phyloP scores from a whole-genome alignment of 2,113 vertebrate species.

The Pterocles orientalis region DNA sequence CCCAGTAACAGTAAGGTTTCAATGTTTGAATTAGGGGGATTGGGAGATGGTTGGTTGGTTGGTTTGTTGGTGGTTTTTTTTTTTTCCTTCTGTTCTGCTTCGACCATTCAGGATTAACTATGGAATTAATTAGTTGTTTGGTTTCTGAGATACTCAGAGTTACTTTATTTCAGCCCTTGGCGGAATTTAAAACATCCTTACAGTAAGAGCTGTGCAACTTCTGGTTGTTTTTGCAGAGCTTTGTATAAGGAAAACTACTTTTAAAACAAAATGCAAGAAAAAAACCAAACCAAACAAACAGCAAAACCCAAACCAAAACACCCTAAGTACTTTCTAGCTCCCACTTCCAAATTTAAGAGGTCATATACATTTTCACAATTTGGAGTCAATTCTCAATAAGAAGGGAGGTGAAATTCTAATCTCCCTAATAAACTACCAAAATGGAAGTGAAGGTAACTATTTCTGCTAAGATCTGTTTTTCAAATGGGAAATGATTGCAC shows the following conservation, averaged over 20 bases:
- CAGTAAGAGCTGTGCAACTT: not conserved
- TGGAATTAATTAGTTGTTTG: not conserved
- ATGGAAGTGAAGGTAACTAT: not conserved
- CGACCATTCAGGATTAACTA: not conserved
- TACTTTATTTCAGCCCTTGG: not conserved
- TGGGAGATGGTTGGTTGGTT: not conserved
- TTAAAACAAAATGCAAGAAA: not conserved
- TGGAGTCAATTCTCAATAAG: not conserved
- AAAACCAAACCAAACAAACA: not conserved
- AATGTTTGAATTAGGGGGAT: not conserved
- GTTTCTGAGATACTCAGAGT: accelerated
- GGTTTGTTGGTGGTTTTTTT: too few species aligned
- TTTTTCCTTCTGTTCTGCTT: not conserved
- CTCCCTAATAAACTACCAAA: not conserved
- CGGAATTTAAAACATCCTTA: not conserved
- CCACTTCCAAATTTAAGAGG: not conserved
- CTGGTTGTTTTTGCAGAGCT: not conserved
- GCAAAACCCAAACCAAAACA: not conserved
- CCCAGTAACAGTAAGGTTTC: not conserved
- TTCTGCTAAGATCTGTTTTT: not conserved
- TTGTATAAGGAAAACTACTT: not conserved
- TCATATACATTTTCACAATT: not conserved
- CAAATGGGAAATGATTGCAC: not conserved
- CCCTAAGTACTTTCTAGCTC: not conserved
- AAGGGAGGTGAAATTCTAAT: not conserved